Evolutionary conservation across 2,797 vertebrate genomes (phyloP).

Genomic region (Ceryle rudis): DNA sequence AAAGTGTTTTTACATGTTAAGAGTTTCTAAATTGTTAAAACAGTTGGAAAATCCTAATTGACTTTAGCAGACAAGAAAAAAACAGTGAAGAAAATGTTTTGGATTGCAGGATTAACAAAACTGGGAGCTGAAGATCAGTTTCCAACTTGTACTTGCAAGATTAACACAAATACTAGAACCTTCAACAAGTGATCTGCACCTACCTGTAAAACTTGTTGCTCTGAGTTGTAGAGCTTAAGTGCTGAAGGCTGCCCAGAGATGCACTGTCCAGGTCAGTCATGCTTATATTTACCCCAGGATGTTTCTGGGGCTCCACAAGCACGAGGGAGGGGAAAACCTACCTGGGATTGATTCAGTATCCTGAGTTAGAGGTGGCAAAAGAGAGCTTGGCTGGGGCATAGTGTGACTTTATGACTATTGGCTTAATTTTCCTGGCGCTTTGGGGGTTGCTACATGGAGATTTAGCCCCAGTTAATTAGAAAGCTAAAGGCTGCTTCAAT

Average conservation of each 20-base stretch:
- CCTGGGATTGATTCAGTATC: not conserved
- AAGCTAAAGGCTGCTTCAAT: not conserved
- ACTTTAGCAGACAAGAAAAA: not conserved
- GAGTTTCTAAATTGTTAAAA: conserved; percentile 22
- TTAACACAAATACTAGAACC: not conserved
- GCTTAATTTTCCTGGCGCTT: not conserved
- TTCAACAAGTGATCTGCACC: not conserved
- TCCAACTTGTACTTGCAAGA: not conserved
- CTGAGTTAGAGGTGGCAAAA: not conserved
- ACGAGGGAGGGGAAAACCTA: not conserved
- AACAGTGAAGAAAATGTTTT: not conserved
- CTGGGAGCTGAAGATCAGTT: not conserved
- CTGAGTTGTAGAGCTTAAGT: not conserved
- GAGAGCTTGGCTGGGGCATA: not conserved
- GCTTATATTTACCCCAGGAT: not conserved
- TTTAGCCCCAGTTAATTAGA: not conserved
- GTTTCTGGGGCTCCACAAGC: not conserved
- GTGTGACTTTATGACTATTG: not conserved
- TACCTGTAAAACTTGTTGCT: not conserved
- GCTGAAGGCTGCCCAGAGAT: not conserved
- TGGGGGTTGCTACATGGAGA: not conserved
- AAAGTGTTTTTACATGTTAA: conserved; percentile 40
- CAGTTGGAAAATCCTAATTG: conserved; percentile 46
- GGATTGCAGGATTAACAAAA: not conserved
- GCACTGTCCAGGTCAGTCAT: not conserved